Evolutionary conservation across 2,113 vertebrate species (phyloP).

Genomic region (Dasyornis broadbenti): DNA sequence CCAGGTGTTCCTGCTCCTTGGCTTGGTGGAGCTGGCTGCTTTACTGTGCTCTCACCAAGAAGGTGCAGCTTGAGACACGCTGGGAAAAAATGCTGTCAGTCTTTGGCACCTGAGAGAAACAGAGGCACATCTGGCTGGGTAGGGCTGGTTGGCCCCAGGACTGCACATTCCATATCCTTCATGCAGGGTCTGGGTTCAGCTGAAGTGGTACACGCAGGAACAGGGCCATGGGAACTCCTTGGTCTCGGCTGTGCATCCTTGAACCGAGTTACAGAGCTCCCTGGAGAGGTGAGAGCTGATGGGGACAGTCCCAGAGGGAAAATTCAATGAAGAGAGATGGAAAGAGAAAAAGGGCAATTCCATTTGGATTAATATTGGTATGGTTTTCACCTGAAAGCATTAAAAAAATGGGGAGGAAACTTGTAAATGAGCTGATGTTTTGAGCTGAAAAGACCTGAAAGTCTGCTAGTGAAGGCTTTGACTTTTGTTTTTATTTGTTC

Average conservation of each 20-base stretch:
- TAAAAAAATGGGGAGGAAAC: neutral
- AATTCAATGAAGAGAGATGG: neutral
- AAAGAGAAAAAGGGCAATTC: neutral
- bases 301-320: neutral
- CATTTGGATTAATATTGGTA: neutral
- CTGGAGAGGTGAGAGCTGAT: neutral
- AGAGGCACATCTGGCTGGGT: neutral
- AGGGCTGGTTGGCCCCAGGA: neutral
- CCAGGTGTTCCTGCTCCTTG: neutral
- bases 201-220: neutral
- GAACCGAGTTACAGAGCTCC: neutral
- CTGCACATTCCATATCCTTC: accelerated
- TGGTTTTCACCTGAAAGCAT: conserved; percentile 1
- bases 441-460: conserved; percentile 24
- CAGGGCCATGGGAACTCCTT: accelerated
- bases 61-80: neutral
- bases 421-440: neutral
- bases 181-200: neutral
- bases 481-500: neutral
- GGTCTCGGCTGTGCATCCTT: neutral
- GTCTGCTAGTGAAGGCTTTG: neutral
- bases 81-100: neutral
- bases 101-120: neutral
- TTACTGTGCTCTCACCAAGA: neutral
- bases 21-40: neutral